These are phyloP conservation scores for Palythoa heliodiscus DNA, from an alignment of 92 coral and sea anemone genomes.

Conservation along the genomic window DNA sequence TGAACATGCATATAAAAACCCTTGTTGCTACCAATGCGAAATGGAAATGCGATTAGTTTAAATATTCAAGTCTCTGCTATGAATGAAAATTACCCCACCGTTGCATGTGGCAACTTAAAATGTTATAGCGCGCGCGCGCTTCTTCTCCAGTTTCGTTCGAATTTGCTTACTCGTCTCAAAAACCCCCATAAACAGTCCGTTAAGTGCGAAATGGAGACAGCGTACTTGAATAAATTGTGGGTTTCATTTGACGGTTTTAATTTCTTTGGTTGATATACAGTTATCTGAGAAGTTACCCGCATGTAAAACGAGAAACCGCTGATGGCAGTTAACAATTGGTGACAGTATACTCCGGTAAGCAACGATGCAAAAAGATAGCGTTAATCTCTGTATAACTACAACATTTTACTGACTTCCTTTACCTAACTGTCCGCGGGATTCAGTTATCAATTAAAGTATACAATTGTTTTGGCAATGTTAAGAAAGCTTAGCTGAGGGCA, in stretches of 20 bases:
- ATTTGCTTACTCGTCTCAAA: not conserved
- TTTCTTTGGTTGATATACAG: conserved; percentile 90
- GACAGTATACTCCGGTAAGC: conserved; percentile 38
- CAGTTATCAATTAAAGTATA: conserved; percentile 39
- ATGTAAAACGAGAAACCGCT: conserved; percentile 87
- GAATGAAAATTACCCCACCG: conserved; percentile 8
- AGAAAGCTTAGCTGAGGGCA: conserved; percentile 38
- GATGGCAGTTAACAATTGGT: conserved; percentile 39
- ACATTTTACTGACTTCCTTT: conserved; percentile 38
- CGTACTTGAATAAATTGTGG: conserved; percentile 72
- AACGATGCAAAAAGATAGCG: conserved; percentile 46
- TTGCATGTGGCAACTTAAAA: conserved; percentile 4
- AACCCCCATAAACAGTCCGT: conserved; percentile 24
- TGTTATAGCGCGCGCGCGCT: conserved; percentile 27
- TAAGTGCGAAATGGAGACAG: conserved; percentile 55
- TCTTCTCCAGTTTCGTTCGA: conserved; percentile 34
- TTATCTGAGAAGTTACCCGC: conserved; percentile 87
- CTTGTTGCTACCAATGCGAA: not conserved
- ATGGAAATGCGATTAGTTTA: not conserved
- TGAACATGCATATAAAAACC: not conserved
- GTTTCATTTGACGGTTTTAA: conserved; percentile 80
- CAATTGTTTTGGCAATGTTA: conserved; percentile 24
- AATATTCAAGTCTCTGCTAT: not conserved
- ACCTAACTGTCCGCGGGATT: conserved; percentile 34
- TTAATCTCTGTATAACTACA: conserved; percentile 53